These are phyloP conservation scores for Coregonus suidteri DNA, from an alignment of 2,797 vertebrate species.

Conservation along the genomic window DNA sequence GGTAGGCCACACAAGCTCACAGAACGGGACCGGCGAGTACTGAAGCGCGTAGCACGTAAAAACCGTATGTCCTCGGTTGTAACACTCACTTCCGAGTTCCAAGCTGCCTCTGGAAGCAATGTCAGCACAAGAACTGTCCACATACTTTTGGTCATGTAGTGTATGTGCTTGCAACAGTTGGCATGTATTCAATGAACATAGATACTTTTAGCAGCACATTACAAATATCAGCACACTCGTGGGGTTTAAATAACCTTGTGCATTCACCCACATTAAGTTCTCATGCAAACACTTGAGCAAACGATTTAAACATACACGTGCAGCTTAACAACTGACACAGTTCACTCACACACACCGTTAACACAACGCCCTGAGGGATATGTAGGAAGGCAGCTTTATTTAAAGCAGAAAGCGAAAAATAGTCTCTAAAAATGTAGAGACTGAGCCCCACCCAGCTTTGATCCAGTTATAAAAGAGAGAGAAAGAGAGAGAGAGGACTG, in stretches of 20 bases:
- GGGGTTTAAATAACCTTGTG: constrained; percentile 25
- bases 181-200: not conserved
- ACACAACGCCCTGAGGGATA: constrained; percentile 28
- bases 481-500: constrained; percentile 1
- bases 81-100: no score
- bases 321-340: constrained; percentile 28
- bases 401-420: constrained; percentile 25
- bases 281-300: constrained; percentile 33
- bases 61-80: no score
- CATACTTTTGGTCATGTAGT: no score
- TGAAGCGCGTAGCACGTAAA: no score
- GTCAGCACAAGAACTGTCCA: no score
- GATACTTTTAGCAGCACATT: not conserved
- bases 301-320: constrained; percentile 39
- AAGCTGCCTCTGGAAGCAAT: no score
- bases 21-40: no score
- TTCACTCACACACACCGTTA: constrained; percentile 22
- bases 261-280: constrained; percentile 25
- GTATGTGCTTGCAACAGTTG: no score
- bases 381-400: constrained; percentile 37
- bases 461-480: constrained; percentile 36
- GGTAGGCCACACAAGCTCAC: no score
- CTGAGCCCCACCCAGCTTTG: constrained; percentile 61
- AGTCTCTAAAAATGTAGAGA: constrained; percentile 49
- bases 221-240: constrained; percentile 16